Conservation (phyloP, 2,113 vertebrate genomes). For the Leucopsar rothschildi region DNA sequence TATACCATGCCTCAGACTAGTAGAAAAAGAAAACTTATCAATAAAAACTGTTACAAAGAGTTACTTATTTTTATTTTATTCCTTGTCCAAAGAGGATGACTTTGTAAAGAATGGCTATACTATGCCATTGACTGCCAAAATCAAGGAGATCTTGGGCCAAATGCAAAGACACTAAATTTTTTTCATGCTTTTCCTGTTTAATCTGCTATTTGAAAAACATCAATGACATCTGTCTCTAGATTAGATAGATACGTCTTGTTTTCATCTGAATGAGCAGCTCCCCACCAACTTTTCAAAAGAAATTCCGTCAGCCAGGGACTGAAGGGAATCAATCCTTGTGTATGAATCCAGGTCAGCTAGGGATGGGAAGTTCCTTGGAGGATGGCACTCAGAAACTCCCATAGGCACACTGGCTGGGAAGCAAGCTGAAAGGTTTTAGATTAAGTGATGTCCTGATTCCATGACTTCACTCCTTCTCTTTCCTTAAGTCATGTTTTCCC, state of each 20-base stretch:
- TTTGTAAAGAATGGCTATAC: background rate
- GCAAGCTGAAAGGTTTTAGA: background rate
- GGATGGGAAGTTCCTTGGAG: background rate
- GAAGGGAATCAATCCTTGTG: background rate
- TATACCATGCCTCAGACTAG: background rate
- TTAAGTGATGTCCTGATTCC: background rate
- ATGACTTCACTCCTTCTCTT: background rate
- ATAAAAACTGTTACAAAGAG: background rate
- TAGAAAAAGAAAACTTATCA: background rate
- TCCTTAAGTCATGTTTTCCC: background rate
- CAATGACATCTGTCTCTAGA: background rate
- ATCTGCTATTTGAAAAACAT: background rate
- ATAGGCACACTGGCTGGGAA: too few relatives aligned
- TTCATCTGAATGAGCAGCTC: background rate
- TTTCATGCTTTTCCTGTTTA: background rate
- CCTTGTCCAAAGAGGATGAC: background rate
- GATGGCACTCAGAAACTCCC: background rate
- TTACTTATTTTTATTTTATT: background rate
- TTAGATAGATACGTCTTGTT: background rate
- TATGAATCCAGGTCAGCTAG: background rate
- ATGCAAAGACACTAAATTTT: background rate
- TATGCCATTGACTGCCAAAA: background rate
- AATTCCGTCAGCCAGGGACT: background rate
- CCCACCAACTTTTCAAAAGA: background rate
- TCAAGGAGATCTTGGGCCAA: background rate